These are phyloP conservation scores for Conus ventricosus DNA, from an alignment of 1,140 invertebrate genomes.

Conservation along the genomic window DNA sequence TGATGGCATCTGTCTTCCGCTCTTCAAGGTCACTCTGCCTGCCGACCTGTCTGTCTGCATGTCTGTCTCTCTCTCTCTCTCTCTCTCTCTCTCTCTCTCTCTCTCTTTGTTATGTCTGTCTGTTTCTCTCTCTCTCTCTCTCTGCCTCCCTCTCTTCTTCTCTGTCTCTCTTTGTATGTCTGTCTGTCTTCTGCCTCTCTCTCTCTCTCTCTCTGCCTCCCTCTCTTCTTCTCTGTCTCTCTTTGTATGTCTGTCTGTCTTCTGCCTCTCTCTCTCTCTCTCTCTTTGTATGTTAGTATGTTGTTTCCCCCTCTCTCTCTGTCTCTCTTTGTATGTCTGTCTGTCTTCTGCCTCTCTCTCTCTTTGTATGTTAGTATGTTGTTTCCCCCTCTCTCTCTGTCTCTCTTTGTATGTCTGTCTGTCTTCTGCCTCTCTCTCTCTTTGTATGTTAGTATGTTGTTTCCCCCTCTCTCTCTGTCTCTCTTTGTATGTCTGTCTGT, in stretches of 20 bases:
- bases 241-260: too few species aligned
- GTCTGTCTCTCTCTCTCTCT: background rate
- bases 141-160: background rate
- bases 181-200: background rate
- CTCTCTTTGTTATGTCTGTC: background rate
- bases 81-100: background rate
- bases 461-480: background rate
- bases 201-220: background rate
- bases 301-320: background rate
- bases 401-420: background rate
- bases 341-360: too few species aligned
- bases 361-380: background rate
- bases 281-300: too few species aligned
- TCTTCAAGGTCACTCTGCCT: constrained; percentile 85
- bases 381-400: too few species aligned
- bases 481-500: too few species aligned
- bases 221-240: background rate
- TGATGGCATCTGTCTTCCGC: constrained; percentile 93
- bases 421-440: background rate
- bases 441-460: too few species aligned
- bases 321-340: too few species aligned
- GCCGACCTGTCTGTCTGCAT: background rate
- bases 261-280: background rate
- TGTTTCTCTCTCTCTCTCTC: background rate
- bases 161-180: background rate